Conservation (phyloP, 2,113 vertebrate species). For the Sula dactylatra region DNA sequence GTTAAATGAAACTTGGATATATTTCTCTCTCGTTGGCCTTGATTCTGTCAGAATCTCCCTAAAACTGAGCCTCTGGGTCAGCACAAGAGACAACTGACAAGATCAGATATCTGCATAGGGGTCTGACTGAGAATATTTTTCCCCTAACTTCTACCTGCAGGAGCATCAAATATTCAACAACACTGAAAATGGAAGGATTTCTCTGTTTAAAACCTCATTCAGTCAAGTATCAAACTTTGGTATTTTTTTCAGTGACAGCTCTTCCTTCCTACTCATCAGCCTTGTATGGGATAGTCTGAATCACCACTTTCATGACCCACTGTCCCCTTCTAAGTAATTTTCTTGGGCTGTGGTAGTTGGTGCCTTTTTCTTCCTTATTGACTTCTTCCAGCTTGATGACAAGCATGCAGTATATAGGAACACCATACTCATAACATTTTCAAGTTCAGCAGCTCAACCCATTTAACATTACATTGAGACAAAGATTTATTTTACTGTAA, state of each 20-base stretch:
- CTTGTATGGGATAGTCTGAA: neutral
- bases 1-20: neutral
- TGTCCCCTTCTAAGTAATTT: neutral
- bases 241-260: neutral
- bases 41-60: neutral
- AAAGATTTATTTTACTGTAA: neutral
- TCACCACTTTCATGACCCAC: neutral
- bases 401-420: neutral
- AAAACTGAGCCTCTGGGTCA: neutral
- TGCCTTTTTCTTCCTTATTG: neutral
- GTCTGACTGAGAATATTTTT: neutral
- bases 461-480: neutral
- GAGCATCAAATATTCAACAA: neutral
- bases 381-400: neutral
- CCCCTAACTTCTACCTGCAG: neutral
- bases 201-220: neutral
- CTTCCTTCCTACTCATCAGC: neutral
- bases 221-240: neutral
- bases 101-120: neutral
- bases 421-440: neutral
- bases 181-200: neutral
- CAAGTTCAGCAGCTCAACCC: neutral
- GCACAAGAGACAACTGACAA: neutral
- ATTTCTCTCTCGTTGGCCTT: neutral
- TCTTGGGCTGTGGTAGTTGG: neutral